Conservation (phyloP, 2,888 invertebrate genomes). For the Parnassius apollo region DNA sequence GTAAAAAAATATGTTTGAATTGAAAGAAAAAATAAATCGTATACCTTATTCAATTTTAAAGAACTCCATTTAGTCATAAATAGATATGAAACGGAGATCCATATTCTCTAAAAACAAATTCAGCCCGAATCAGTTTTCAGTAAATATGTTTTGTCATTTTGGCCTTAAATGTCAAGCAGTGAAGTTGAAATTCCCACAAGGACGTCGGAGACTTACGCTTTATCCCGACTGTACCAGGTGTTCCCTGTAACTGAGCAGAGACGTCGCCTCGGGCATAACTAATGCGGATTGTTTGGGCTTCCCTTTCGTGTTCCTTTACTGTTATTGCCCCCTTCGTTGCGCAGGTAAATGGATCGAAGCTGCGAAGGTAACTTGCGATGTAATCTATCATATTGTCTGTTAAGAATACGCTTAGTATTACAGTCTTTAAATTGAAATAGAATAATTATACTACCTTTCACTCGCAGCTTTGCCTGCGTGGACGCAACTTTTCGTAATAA, state of each 20-base stretch:
- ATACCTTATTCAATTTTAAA: not conserved
- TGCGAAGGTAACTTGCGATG: not conserved
- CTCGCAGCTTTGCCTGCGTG: too few relatives aligned
- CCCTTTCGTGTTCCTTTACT: conserved; percentile 1
- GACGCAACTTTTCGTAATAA: too few relatives aligned
- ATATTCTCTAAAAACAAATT: not conserved
- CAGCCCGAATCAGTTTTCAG: not conserved
- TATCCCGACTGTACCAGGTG: not conserved
- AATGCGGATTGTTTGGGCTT: conserved; percentile 14
- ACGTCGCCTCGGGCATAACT: conserved; percentile 8
- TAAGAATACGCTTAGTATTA: not conserved
- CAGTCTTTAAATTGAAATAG: too few relatives aligned
- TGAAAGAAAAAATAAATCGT: not conserved
- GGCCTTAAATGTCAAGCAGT: not conserved
- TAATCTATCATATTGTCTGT: not conserved
- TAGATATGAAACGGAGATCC: conserved; percentile 8
- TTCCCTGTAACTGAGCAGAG: conserved; percentile 7
- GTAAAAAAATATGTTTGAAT: not conserved
- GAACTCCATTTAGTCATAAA: conserved; percentile 6
- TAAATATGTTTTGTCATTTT: not conserved
- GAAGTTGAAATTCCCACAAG: conserved; percentile 4
- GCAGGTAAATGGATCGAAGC: conserved; percentile 13
- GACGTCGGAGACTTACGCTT: not conserved
- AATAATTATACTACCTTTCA: too few relatives aligned
- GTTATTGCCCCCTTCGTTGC: not conserved